Evolutionary conservation across 2,888 invertebrate species (phyloP).

Genomic region (Drosophila robusta): DNA sequence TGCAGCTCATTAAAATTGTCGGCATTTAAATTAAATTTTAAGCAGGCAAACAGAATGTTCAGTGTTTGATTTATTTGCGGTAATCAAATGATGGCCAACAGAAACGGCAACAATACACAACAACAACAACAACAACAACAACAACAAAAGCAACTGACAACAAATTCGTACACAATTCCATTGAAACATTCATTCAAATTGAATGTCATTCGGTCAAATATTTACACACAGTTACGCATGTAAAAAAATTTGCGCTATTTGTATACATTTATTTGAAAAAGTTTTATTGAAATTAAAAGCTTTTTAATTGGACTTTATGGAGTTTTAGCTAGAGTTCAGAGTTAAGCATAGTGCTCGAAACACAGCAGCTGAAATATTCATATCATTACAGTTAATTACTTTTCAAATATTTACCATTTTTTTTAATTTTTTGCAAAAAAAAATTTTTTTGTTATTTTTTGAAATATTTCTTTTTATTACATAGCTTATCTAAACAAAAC

Average conservation of each 20-base stretch:
- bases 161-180: background rate
- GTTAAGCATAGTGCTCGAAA: background rate
- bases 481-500: too few species aligned
- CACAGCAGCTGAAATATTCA: background rate
- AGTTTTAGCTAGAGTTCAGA: background rate
- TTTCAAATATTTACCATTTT: background rate
- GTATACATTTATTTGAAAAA: background rate
- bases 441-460: too few species aligned
- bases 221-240: slow-evolving; percentile 22
- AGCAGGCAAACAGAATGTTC: slow-evolving; percentile 21
- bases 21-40: slow-evolving; percentile 44
- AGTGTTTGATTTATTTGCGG: slow-evolving; percentile 47
- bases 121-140: slow-evolving; percentile 12
- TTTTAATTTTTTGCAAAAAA: too few species aligned
- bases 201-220: slow-evolving; percentile 8
- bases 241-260: background rate
- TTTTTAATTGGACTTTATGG: background rate
- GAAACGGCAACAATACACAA: background rate
- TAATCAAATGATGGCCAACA: slow-evolving; percentile 38
- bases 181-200: slow-evolving; percentile 11
- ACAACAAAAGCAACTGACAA: slow-evolving; percentile 18
- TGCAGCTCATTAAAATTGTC: slow-evolving; percentile 55
- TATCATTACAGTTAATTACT: background rate
- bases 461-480: too few species aligned
- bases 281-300: background rate